Evolutionary conservation across 2,888 invertebrate genomes (phyloP).

Genomic region (Polydesmus complanatus): DNA sequence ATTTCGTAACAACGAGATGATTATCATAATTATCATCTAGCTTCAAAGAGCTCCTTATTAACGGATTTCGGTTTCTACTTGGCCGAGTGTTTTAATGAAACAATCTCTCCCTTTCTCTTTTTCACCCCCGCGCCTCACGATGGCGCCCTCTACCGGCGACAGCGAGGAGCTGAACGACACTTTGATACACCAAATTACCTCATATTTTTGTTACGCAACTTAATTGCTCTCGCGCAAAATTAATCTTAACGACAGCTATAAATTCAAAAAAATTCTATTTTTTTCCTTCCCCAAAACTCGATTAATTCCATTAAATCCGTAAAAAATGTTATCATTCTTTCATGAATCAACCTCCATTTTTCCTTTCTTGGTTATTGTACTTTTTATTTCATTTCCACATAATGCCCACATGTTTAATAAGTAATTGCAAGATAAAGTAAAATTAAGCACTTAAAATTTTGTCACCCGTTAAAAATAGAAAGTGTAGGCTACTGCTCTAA

Average conservation of each 20-base stretch:
- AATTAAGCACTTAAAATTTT: neutral
- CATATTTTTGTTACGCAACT: neutral
- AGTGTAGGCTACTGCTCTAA: too few relatives aligned
- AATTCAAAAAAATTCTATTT: neutral
- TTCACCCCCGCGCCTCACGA: neutral
- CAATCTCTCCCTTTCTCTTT: neutral
- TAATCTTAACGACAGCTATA: neutral
- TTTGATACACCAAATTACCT: too few relatives aligned
- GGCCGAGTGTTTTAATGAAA: neutral
- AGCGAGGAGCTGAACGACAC: too few relatives aligned
- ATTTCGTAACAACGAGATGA: neutral
- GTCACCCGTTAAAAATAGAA: too few relatives aligned
- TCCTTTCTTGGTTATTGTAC: constrained; percentile 1
- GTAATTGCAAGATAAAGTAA: neutral
- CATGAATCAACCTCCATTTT: neutral
- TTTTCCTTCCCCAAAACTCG: neutral
- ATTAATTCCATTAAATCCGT: too few relatives aligned
- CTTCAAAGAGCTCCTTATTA: neutral
- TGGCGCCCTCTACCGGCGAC: neutral
- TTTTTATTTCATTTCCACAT: too few relatives aligned
- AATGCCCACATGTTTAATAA: too few relatives aligned
- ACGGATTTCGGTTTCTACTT: neutral
- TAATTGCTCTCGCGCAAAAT: neutral
- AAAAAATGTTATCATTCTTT: neutral
- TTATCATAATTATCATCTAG: neutral